These are phyloP conservation scores for Orientallactaga sibirica DNA, from an alignment of 2,797 vertebrate genomes.

Conservation along the genomic window DNA sequence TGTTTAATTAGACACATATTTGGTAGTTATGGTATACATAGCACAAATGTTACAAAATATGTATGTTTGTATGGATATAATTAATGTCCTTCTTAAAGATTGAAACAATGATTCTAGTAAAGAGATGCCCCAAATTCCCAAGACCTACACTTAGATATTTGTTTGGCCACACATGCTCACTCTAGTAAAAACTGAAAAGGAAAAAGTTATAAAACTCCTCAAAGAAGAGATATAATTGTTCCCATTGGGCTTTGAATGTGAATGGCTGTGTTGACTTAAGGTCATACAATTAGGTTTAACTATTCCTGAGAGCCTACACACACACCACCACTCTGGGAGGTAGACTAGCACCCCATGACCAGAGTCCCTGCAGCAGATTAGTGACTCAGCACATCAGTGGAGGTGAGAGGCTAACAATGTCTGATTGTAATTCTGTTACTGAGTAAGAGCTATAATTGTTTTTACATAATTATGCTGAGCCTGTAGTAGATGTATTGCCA, in stretches of 20 bases:
- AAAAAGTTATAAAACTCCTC: constrained; percentile 9
- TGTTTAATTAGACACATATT: no score
- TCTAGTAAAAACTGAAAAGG: constrained; percentile 35
- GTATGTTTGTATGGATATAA: background rate
- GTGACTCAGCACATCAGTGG: constrained; percentile 54
- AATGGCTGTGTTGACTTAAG: background rate
- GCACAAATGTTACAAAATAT: background rate
- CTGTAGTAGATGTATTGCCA: constrained; percentile 18
- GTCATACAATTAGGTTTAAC: background rate
- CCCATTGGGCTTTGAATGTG: background rate
- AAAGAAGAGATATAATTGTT: constrained; percentile 31
- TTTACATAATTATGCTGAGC: constrained; percentile 53
- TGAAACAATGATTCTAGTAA: constrained; percentile 17
- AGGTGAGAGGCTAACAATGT: constrained; percentile 46
- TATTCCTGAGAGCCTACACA: background rate
- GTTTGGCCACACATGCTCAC: background rate
- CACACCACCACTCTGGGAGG: background rate
- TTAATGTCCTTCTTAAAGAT: background rate
- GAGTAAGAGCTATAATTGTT: constrained; percentile 62
- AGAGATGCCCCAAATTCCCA: constrained; percentile 4
- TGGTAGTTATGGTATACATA: no score
- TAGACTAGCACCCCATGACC: background rate
- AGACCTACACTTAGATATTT: background rate
- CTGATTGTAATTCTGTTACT: constrained; percentile 54
- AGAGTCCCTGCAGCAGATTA: background rate